These are phyloP conservation scores for Triplophysa yarkandensis DNA, from an alignment of 2,797 vertebrate genomes.

Conservation along the genomic window DNA sequence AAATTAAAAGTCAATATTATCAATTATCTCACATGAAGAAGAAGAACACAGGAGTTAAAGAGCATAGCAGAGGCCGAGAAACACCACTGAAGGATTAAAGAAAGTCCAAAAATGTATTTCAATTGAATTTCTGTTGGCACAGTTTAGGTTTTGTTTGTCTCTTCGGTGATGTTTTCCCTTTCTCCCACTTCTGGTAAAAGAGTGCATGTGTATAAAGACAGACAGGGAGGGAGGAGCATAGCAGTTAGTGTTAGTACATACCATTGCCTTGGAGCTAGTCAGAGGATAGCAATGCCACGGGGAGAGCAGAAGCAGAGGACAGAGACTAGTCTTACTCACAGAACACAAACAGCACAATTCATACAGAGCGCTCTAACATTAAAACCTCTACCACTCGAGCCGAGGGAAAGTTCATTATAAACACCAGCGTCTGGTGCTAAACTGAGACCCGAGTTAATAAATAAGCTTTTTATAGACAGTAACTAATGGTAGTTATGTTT, in stretches of 20 bases:
- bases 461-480: too few relatives aligned
- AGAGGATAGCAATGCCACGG: constrained; percentile 85
- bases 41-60: background rate
- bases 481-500: too few relatives aligned
- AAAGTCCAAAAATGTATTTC: background rate
- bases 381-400: constrained; percentile 26
- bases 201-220: constrained; percentile 65
- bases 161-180: constrained; percentile 64
- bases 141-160: background rate
- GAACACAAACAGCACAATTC: constrained; percentile 77
- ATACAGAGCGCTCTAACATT: constrained; percentile 62
- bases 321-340: constrained; percentile 95
- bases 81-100: constrained; percentile 22
- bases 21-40: constrained; percentile 9
- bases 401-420: constrained; percentile 25
- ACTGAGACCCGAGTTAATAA: background rate
- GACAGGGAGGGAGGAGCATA: constrained; percentile 64
- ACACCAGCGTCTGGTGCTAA: background rate
- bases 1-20: constrained; percentile 21
- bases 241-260: constrained; percentile 88
- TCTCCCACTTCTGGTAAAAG: constrained; percentile 61
- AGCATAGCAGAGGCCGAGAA: constrained; percentile 64
- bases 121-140: background rate
- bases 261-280: constrained; percentile 93
- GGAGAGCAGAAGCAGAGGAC: constrained; percentile 75